Evolutionary conservation across 2,797 vertebrate species (phyloP).

Genomic region (Coracias cyanogaster): DNA sequence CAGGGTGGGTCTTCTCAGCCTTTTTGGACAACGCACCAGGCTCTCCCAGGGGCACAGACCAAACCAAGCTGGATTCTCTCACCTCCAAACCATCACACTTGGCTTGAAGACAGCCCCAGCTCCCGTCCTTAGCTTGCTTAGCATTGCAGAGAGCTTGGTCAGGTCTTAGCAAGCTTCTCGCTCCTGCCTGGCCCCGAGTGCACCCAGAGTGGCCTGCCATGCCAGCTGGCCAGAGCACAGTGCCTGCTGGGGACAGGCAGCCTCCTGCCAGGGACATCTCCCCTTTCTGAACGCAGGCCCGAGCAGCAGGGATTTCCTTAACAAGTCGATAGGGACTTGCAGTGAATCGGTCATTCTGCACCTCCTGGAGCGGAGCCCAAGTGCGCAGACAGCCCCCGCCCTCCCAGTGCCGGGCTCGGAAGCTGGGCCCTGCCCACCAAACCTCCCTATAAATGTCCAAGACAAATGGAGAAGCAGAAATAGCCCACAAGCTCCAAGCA

Average conservation of each 20-base stretch:
- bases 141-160: background rate
- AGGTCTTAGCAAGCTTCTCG: background rate
- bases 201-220: background rate
- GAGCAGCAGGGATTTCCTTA: background rate
- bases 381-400: background rate
- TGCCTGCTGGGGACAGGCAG: background rate
- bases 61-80: background rate
- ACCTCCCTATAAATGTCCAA: background rate
- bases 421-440: background rate
- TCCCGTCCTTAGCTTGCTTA: background rate
- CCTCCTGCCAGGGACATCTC: background rate
- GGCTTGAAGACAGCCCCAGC: background rate
- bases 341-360: background rate
- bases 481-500: background rate
- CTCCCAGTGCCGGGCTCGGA: background rate
- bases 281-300: background rate
- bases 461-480: background rate
- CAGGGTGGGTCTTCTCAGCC: background rate
- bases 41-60: background rate
- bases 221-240: background rate
- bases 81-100: background rate
- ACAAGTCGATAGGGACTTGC: fast-evolving
- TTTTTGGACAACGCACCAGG: fast-evolving
- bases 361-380: background rate
- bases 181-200: fast-evolving